phyloP scores from a whole-genome alignment of 2,888 invertebrate genomes.

The Parascotia fuliginaria region DNA sequence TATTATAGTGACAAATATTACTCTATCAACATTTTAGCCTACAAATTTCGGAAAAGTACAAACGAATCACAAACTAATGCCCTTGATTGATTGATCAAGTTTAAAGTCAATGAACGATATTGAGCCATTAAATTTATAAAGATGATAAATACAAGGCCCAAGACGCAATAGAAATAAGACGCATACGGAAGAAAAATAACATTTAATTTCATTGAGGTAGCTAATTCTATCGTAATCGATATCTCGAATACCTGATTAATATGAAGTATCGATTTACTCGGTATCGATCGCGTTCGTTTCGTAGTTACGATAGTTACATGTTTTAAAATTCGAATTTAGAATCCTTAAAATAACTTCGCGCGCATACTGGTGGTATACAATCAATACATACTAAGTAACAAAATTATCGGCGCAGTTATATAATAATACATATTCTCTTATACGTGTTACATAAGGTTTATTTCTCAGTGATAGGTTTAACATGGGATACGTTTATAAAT shows the following conservation, averaged over 20 bases:
- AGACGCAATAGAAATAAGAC: slow-evolving; percentile 5
- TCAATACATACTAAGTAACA: slow-evolving; percentile 28
- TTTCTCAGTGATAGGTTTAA: slow-evolving; percentile 8
- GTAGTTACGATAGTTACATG: slow-evolving; percentile 30
- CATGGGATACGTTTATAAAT: background rate
- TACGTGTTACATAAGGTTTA: slow-evolving; percentile 12
- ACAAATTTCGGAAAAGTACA: background rate
- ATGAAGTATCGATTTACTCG: slow-evolving; percentile 23
- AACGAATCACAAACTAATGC: slow-evolving; percentile 1
- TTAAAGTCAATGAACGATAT: background rate
- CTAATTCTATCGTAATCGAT: slow-evolving; percentile 2
- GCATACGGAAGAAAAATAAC: slow-evolving; percentile 9
- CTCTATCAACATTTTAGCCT: background rate
- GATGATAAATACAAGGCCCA: slow-evolving; percentile 3
- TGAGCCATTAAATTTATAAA: slow-evolving; percentile 7
- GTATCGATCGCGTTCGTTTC: slow-evolving; percentile 28
- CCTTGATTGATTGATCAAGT: slow-evolving; percentile 8
- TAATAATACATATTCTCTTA: background rate
- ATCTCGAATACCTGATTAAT: slow-evolving; percentile 8
- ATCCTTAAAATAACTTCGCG: slow-evolving; percentile 39
- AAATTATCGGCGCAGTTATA: background rate
- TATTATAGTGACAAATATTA: no score
- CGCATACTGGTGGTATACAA: slow-evolving; percentile 42
- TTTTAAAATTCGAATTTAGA: slow-evolving; percentile 46
- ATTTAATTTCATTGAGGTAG: slow-evolving; percentile 4